phyloP scores from a whole-genome alignment of 2,888 invertebrate species.

The Ecdyonurus torrentis region DNA sequence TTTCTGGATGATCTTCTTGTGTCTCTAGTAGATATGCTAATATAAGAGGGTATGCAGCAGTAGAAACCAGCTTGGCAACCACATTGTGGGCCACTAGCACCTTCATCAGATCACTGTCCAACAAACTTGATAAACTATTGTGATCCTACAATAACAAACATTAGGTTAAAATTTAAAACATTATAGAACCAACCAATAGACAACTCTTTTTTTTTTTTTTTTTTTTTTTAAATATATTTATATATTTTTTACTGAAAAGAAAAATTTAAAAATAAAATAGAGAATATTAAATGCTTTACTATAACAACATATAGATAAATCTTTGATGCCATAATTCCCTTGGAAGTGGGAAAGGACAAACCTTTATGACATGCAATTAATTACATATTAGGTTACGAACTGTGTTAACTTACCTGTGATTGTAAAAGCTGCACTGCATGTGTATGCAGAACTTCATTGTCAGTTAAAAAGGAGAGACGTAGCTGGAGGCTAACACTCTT shows the following conservation, averaged over 20 bases:
- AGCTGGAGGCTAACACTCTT: background rate
- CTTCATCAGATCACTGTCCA: background rate
- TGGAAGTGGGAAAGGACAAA: no score
- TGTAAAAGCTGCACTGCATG: background rate
- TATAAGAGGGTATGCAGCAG: background rate
- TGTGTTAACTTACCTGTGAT: no score
- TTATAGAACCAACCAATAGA: no score
- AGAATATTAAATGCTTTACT: no score
- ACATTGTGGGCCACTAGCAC: background rate
- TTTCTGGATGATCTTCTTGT: background rate
- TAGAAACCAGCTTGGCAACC: background rate
- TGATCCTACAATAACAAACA: background rate
- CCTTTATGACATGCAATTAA: no score
- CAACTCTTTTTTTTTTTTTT: no score
- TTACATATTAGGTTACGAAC: no score
- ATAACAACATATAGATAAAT: no score
- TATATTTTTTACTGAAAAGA: no score
- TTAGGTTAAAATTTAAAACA: background rate
- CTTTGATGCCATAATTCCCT: no score
- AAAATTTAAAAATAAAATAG: no score
- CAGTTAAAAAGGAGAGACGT: background rate
- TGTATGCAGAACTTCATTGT: background rate
- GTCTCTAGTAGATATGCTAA: background rate
- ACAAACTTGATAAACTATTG: background rate
- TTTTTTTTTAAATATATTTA: no score